Evolutionary conservation across 2,113 vertebrate genomes (phyloP).

Genomic region (Grallaria varia): DNA sequence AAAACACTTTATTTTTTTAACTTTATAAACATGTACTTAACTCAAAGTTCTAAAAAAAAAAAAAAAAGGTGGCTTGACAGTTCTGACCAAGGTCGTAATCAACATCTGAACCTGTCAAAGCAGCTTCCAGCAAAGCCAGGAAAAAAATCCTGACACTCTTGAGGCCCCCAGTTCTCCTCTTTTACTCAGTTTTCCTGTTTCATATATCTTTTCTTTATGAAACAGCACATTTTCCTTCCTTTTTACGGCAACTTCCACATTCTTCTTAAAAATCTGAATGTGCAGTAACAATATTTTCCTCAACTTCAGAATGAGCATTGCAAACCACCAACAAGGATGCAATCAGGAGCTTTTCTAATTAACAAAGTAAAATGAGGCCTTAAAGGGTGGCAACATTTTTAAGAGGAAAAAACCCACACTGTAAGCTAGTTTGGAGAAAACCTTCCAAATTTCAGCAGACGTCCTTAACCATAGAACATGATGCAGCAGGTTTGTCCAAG

Average conservation of each 20-base stretch:
- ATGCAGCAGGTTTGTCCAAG: not conserved
- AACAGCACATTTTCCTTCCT: not conserved
- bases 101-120: conserved; percentile 22
- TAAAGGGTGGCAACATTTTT: not conserved
- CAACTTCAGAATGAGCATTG: not conserved
- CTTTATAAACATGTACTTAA: not conserved
- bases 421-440: not conserved
- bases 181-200: not conserved
- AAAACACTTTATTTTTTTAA: not conserved
- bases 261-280: not conserved
- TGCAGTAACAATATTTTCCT: not conserved
- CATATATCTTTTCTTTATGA: not conserved
- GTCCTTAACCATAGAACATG: rapidly evolving
- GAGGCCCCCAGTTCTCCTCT: not conserved
- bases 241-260: not conserved
- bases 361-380: not conserved
- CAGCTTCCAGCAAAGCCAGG: not conserved
- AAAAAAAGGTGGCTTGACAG: not conserved
- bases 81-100: not conserved
- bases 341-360: not conserved
- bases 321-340: not conserved
- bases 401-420: not conserved
- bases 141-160: not conserved
- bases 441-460: not conserved
- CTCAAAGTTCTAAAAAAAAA: not conserved